Percentiles rank a stretch among this genome's conserved stretches.
Evolutionary conservation across 2,888 invertebrate genomes (phyloP).

Genomic region (Rambutsinella grinnellia): DNA sequence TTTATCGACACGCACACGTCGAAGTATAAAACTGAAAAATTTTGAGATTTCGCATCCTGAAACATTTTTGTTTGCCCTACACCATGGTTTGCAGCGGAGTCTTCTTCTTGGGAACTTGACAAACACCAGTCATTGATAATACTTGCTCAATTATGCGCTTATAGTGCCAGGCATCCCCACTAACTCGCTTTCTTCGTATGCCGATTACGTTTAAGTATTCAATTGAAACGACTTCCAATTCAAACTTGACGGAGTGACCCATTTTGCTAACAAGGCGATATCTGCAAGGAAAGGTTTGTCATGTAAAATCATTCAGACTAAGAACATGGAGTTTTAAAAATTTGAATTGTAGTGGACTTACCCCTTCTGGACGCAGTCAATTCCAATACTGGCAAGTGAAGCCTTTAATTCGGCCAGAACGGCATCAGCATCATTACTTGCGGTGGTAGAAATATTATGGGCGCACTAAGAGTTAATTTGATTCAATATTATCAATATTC

Average conservation of each 20-base stretch:
- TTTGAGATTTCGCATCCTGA: too few species aligned
- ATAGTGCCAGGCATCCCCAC: conserved; percentile 85
- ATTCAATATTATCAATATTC: too few species aligned
- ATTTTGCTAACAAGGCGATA: conserved; percentile 62
- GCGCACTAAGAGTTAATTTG: conserved; percentile 50
- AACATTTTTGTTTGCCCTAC: too few species aligned
- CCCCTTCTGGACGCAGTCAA: conserved; percentile 65
- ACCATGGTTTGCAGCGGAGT: conserved; percentile 61
- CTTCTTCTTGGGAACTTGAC: conserved; percentile 50
- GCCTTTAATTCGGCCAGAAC: conserved; percentile 61
- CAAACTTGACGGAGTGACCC: conserved; percentile 60
- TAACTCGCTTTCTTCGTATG: conserved; percentile 77
- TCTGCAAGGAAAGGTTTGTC: conserved; percentile 28
- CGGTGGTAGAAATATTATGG: conserved; percentile 61
- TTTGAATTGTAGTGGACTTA: too few species aligned
- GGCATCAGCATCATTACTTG: conserved; percentile 62
- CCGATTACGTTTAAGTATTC: conserved; percentile 61
- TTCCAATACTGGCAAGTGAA: conserved; percentile 61
- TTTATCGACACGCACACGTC: too few species aligned
- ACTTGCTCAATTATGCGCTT: conserved; percentile 84
- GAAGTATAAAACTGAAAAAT: too few species aligned
- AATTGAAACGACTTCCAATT: conserved; percentile 64
- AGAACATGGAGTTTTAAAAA: background rate
- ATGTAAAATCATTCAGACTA: background rate
- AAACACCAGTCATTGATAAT: conserved; percentile 72